Conservation (phyloP, 2,113 vertebrate species). For the Pluvialis apricaria region DNA sequence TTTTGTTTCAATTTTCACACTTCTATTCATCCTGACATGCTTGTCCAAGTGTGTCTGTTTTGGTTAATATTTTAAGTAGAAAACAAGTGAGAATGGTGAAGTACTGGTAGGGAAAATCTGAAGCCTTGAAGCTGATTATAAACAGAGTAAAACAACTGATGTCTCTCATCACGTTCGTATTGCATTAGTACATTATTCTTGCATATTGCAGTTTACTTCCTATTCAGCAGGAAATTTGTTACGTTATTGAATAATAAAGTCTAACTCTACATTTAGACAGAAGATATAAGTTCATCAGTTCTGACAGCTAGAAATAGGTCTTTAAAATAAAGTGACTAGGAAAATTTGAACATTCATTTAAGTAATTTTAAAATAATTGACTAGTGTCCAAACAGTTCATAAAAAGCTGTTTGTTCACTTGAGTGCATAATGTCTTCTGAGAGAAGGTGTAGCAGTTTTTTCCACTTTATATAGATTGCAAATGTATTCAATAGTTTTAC, state of each 20-base stretch:
- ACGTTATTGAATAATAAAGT: background rate
- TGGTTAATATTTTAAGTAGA: background rate
- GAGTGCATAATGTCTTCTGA: background rate
- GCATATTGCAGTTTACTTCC: background rate
- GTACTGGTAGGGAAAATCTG: background rate
- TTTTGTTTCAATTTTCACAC: conserved; percentile 29
- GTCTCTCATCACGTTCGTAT: background rate
- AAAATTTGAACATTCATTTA: background rate
- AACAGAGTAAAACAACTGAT: background rate
- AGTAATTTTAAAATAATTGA: background rate
- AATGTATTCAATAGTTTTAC: background rate
- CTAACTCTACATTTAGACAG: background rate
- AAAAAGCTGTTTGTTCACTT: background rate
- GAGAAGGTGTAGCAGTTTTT: background rate
- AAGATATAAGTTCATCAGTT: background rate
- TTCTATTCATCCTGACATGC: background rate
- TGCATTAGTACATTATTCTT: background rate
- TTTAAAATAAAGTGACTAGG: background rate
- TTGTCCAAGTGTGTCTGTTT: background rate
- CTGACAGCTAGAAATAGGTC: background rate
- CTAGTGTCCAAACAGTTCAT: background rate
- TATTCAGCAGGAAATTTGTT: background rate
- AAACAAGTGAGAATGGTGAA: conserved; percentile 2
- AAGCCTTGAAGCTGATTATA: background rate
- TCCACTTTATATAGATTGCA: background rate